Evolutionary conservation across 2,888 invertebrate species (phyloP).

Genomic region (Pachliopta kotzebuea): DNA sequence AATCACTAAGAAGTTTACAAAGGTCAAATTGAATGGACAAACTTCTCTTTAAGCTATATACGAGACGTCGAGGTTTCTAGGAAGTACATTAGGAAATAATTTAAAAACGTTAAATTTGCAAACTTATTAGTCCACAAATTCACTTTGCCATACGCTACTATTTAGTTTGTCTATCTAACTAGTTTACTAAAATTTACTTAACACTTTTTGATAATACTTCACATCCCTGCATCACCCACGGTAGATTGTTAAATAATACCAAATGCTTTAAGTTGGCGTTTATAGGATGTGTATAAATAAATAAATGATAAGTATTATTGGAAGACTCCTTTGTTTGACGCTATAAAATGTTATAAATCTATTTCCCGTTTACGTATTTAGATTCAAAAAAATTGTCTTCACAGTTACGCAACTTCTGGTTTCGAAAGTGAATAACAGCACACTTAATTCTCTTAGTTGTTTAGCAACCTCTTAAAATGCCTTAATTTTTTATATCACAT

Average conservation of each 20-base stretch:
- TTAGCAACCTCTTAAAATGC: background rate
- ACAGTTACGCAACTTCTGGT: too few species aligned
- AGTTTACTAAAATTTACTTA: background rate
- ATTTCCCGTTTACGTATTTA: too few species aligned
- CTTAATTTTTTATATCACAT: background rate
- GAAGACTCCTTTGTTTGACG: background rate
- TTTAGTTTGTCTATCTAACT: background rate
- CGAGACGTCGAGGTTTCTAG: background rate
- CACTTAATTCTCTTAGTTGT: background rate
- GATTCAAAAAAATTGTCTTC: too few species aligned
- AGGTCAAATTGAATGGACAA: background rate
- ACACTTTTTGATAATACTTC: too few species aligned
- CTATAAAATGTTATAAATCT: background rate
- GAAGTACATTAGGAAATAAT: background rate
- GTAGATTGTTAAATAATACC: too few species aligned
- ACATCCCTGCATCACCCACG: too few species aligned
- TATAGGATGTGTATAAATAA: too few species aligned
- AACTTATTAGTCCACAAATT: background rate
- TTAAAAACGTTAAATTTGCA: background rate
- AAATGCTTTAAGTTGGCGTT: too few species aligned
- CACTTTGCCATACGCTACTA: background rate
- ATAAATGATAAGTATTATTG: too few species aligned
- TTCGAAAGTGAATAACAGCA: background rate
- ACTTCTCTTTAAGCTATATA: background rate
- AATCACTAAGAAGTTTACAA: conserved; percentile 1